Conservation (phyloP, 2,888 invertebrate genomes). For the Tinea pellionella region DNA sequence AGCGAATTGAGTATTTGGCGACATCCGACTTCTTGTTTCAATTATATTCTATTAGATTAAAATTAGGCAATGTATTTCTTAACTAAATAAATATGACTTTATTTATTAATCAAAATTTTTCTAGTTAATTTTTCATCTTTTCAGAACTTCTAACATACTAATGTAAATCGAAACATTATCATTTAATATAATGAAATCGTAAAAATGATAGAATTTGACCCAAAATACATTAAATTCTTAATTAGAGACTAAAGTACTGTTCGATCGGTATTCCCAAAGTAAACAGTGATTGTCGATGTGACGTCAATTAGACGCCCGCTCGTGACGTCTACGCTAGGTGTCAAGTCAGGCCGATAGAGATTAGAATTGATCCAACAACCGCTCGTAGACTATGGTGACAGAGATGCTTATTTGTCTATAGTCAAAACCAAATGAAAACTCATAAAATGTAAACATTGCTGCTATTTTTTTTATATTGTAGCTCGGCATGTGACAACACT, state of each 20-base stretch:
- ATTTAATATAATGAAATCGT: too few species aligned
- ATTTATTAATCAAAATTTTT: too few species aligned
- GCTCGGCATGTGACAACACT: too few species aligned
- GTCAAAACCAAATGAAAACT: slow-evolving; percentile 18
- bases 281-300: slow-evolving; percentile 17
- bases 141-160: too few species aligned
- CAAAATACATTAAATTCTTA: background rate
- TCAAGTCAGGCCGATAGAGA: slow-evolving; percentile 28
- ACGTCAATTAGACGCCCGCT: slow-evolving; percentile 22
- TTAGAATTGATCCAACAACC: slow-evolving; percentile 48
- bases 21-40: slow-evolving; percentile 26
- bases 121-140: too few species aligned
- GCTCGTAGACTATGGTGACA: slow-evolving; percentile 14
- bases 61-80: background rate
- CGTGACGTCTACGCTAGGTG: background rate
- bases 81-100: too few species aligned
- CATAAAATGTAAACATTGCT: background rate
- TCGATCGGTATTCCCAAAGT: slow-evolving; percentile 2
- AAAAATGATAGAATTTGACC: too few species aligned
- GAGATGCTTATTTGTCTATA: slow-evolving; percentile 25
- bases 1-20: slow-evolving; percentile 56
- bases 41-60: background rate
- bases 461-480: background rate
- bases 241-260: slow-evolving; percentile 1
- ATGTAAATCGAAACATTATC: too few species aligned